phyloP scores from a whole-genome alignment of 2,113 vertebrate species.

The Protobothrops flavoviridis region DNA sequence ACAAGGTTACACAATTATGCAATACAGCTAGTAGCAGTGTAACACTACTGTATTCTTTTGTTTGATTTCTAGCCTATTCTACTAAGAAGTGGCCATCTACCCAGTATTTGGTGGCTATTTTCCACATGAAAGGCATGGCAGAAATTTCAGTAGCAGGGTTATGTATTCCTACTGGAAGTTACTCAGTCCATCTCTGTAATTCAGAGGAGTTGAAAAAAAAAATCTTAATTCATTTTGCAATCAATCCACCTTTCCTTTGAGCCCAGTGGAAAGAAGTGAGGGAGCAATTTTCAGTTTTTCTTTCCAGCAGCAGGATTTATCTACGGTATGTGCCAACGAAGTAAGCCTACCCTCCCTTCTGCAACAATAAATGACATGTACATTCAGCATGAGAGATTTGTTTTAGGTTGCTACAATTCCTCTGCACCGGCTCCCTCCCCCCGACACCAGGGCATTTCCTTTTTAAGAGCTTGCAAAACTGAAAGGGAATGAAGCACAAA shows the following conservation, averaged over 20 bases:
- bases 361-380: neutral
- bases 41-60: neutral
- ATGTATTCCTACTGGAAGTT: neutral
- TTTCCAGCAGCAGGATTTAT: neutral
- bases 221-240: neutral
- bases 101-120: neutral
- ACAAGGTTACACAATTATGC: neutral
- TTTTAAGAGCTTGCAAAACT: conserved; percentile 20
- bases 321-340: neutral
- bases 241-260: neutral
- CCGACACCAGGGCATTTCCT: conserved; percentile 7
- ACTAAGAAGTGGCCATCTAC: neutral
- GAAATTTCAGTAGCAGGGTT: too few species aligned
- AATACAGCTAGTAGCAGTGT: neutral
- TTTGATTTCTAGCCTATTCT: neutral
- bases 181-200: neutral
- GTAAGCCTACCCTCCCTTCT: neutral
- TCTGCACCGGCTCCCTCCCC: neutral
- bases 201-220: neutral
- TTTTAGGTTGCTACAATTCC: neutral
- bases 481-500: neutral
- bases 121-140: neutral
- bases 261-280: neutral
- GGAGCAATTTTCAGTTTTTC: neutral
- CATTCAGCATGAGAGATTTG: neutral